These are phyloP conservation scores for Nemotelus pantherinus DNA, from an alignment of 2,888 invertebrate genomes.

Conservation along the genomic window DNA sequence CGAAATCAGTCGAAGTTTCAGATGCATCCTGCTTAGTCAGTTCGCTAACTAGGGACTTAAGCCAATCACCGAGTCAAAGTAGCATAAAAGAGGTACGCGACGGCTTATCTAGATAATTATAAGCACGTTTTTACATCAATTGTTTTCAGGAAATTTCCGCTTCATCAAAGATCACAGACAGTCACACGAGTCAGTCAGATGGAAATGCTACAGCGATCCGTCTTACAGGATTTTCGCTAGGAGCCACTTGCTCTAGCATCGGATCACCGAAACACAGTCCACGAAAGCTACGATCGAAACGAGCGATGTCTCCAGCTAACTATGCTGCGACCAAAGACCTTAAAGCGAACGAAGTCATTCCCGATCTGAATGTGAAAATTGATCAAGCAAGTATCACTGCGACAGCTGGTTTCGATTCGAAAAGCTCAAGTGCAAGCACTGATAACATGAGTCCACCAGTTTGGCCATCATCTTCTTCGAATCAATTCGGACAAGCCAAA, in stretches of 20 bases:
- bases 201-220: conserved; percentile 63
- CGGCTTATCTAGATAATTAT: background rate
- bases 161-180: conserved; percentile 46
- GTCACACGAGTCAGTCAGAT: conserved; percentile 59
- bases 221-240: conserved; percentile 62
- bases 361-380: conserved; percentile 56
- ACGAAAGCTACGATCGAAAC: conserved; percentile 53
- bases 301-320: conserved; percentile 49
- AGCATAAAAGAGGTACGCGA: conserved; percentile 54
- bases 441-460: conserved; percentile 57
- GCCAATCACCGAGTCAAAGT: conserved; percentile 68
- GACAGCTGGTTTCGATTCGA: conserved; percentile 49
- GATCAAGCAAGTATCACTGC: conserved; percentile 56
- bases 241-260: conserved; percentile 61
- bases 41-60: conserved; percentile 71
- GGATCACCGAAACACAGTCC: conserved; percentile 62
- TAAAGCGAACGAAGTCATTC: conserved; percentile 21
- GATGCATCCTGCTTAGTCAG: conserved; percentile 72
- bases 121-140: conserved; percentile 7
- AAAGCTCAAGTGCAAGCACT: conserved; percentile 55
- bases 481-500: conserved; percentile 42
- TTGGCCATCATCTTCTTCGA: conserved; percentile 54
- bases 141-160: conserved; percentile 47
- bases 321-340: conserved; percentile 23
- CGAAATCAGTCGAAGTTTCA: conserved; percentile 61